Evolutionary conservation across 2,888 invertebrate genomes (phyloP).

Genomic region (Ephialtes manifestator): DNA sequence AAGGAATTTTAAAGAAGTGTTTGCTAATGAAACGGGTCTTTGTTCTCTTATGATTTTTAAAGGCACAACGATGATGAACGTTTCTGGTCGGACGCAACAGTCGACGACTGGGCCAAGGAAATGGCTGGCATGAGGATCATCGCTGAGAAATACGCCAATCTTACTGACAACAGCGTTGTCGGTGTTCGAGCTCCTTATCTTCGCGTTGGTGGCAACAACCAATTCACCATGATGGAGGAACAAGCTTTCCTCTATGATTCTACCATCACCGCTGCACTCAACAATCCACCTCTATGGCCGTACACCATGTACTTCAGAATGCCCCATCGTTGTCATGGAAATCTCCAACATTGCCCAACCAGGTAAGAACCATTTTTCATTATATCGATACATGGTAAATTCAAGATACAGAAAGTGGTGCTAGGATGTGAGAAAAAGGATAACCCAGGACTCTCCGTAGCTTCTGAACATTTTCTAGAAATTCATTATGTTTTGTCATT

Average conservation of each 20-base stretch:
- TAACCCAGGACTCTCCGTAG: background rate
- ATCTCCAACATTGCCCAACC: conserved; percentile 96
- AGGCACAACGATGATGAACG: conserved; percentile 96
- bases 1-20: background rate
- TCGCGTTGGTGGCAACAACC: conserved; percentile 97
- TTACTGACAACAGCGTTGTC: conserved; percentile 96
- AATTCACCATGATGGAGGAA: conserved; percentile 99
- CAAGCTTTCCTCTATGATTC: conserved; percentile 98
- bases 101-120: conserved; percentile 97
- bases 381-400: background rate
- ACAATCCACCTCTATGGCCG: conserved; percentile 98
- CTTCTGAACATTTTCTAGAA: background rate
- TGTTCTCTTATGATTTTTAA: conserved; percentile 34
- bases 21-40: background rate
- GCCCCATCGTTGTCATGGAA: conserved; percentile 97
- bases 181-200: conserved; percentile 96
- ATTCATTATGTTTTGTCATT: background rate
- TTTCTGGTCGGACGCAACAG: conserved; percentile 97
- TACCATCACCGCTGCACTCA: conserved; percentile 96
- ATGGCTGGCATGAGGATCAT: conserved; percentile 98
- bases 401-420: background rate
- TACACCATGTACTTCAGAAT: conserved; percentile 99
- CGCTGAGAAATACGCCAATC: conserved; percentile 95
- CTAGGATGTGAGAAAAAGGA: background rate
- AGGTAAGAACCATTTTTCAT: conserved; percentile 84